Base-by-base conservation (phyloP, 2,888 invertebrate species). In the Danaus chrysippus region DNA sequence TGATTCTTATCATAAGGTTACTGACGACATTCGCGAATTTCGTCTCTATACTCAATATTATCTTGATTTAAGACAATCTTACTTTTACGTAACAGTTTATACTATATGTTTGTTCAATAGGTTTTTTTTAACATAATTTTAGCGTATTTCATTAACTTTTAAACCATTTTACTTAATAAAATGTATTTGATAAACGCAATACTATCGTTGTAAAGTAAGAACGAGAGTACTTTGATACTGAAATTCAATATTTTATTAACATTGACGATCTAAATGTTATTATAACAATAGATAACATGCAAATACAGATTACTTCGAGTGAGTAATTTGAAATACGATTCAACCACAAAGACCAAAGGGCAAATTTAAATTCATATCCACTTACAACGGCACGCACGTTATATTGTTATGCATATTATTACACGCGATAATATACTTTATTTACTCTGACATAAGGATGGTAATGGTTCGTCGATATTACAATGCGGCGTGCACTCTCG, bases 401-500 rank as follows among this genome's bases (percentile, higher is more conserved):
- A 49, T 49, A 17, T 49, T 15, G 17, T 49, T 10, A 17, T 17
- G 15, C 3, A 17, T 49, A 49, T 49, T 10, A 3, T 15, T 10
- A 23, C 41, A 57, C 13, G 10, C 63, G 17, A 56, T 54, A 42
- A 19, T 57, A 9, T 42, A 2, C 43, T 53, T 13, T 57, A 44
- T 13, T 3, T 1, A 8, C 1, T 15, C 15, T 9, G 44, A 2
- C 41, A 63, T 63, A 63, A 53, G 54, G 56, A 54, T 13, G 53
- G 56, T 56, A 43, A 46, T 63, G 6, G 59, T 44, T 44, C 6
- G 11, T 55, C n/a, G 15, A 19, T 11, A 17, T 56, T 55, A 42
- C 41, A 55, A 13, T n/a, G 10, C 34, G 34, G 23, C 42, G 64
- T 58, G 64, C 56, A 68, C 68, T 69, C 69, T 55, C 15, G 43